Evolutionary conservation across 2,113 vertebrate genomes (phyloP).

Genomic region (Tamias sibiricus): DNA sequence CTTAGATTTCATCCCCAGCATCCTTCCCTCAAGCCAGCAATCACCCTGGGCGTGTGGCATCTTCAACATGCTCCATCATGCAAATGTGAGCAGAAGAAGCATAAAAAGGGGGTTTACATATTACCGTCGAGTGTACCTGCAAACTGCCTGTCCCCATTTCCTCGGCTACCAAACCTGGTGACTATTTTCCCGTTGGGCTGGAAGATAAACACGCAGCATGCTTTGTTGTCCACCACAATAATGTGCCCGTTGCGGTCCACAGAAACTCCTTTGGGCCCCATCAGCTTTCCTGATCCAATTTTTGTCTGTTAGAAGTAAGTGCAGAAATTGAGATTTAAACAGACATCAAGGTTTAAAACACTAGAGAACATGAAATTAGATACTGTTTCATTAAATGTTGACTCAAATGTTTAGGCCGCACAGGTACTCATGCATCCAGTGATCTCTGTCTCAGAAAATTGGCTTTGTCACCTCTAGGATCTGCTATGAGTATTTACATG

Average conservation of each 20-base stretch:
- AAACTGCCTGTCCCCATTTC: slow-evolving; percentile 98
- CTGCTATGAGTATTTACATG: neutral
- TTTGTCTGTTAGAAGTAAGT: slow-evolving; percentile 89
- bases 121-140: slow-evolving; percentile 95
- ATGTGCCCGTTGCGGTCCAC: slow-evolving; percentile 98
- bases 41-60: neutral
- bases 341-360: neutral
- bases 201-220: slow-evolving; percentile 98
- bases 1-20: neutral
- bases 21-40: slow-evolving; percentile 34
- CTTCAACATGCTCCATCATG: slow-evolving; percentile 85
- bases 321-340: neutral
- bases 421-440: neutral
- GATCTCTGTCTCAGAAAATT: neutral
- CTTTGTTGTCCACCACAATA: slow-evolving; percentile 98
- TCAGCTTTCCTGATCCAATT: slow-evolving; percentile 97
- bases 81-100: slow-evolving; percentile 85
- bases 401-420: neutral
- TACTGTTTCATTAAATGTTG: neutral
- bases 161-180: slow-evolving; percentile 97
- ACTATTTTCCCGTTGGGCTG: slow-evolving; percentile 97
- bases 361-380: rapidly evolving
- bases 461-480: neutral
- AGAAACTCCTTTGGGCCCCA: slow-evolving; percentile 98
- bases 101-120: slow-evolving; percentile 86